Conservation (phyloP, 2,888 invertebrate species). For the Scrobipalpa atriplicella region DNA sequence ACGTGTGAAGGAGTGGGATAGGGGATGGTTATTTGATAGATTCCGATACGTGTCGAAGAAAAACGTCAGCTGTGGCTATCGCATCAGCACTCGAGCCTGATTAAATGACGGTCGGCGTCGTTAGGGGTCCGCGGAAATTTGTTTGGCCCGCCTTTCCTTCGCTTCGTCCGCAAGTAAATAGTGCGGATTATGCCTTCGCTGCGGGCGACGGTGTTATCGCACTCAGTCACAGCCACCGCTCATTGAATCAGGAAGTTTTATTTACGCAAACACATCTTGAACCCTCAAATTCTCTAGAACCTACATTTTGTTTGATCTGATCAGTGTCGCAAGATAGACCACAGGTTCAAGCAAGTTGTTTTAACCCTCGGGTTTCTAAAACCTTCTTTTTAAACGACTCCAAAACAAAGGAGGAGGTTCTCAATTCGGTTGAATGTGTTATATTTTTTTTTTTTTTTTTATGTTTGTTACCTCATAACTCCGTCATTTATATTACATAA, state of each 20-base stretch:
- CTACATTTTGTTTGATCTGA: too few species aligned
- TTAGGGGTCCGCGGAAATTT: slow-evolving; percentile 62
- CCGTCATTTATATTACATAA: not conserved
- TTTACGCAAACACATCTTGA: not conserved
- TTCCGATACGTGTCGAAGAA: slow-evolving; percentile 52
- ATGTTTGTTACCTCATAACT: too few species aligned
- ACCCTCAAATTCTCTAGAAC: too few species aligned
- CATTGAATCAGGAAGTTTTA: slow-evolving; percentile 42
- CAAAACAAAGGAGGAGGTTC: too few species aligned
- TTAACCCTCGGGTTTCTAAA: not conserved
- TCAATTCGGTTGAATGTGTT: too few species aligned
- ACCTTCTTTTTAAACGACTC: not conserved
- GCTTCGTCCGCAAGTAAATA: slow-evolving; percentile 59
- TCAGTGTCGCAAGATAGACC: too few species aligned
- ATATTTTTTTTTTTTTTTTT: too few species aligned
- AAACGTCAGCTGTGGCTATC: slow-evolving; percentile 51
- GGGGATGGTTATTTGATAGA: slow-evolving; percentile 51
- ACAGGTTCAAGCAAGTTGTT: too few species aligned
- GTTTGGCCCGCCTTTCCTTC: slow-evolving; percentile 56
- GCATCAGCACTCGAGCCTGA: slow-evolving; percentile 71
- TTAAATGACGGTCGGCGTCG: slow-evolving; percentile 69
- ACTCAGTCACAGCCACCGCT: slow-evolving; percentile 36
- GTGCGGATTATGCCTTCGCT: slow-evolving; percentile 41
- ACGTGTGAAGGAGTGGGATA: slow-evolving; percentile 33
- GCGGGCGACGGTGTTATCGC: slow-evolving; percentile 34